Evolutionary conservation across 1,140 invertebrate genomes (phyloP).

Genomic region (Anagrus nilaparvatae): DNA sequence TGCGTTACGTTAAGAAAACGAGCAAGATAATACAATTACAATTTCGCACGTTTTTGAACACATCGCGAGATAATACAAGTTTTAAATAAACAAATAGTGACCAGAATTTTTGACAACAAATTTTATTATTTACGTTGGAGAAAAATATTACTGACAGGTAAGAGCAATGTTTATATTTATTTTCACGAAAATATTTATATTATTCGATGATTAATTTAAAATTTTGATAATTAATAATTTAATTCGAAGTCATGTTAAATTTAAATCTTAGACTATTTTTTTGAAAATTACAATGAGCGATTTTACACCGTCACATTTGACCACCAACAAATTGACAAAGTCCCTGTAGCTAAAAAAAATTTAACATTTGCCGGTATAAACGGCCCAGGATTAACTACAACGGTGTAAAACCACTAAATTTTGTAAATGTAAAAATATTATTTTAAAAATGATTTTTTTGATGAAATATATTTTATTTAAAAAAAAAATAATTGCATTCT

Average conservation of each 20-base stretch:
- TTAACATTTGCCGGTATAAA: too few species aligned
- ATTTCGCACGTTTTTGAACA: constrained; percentile 42
- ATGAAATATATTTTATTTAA: too few species aligned
- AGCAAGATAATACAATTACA: constrained; percentile 46
- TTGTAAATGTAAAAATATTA: too few species aligned
- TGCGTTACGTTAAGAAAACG: constrained; percentile 41
- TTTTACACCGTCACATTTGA: too few species aligned
- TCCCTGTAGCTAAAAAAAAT: too few species aligned
- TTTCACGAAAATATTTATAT: neutral
- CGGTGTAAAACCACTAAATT: too few species aligned
- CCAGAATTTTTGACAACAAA: neutral
- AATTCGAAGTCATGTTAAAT: too few species aligned
- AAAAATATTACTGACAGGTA: neutral
- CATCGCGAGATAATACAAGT: neutral
- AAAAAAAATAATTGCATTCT: too few species aligned
- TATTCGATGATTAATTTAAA: neutral
- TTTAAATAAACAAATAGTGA: neutral
- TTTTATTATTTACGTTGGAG: neutral
- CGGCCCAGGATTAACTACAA: too few species aligned
- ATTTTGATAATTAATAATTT: neutral
- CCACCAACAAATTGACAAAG: too few species aligned
- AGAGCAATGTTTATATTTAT: neutral
- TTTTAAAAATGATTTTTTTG: too few species aligned
- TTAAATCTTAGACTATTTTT: neutral
- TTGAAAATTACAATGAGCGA: neutral